Percentiles rank a stretch among this genome's conserved stretches.
Evolutionary conservation across 2,113 vertebrate species (phyloP).

Genomic region (Herpetotheres cachinnans): DNA sequence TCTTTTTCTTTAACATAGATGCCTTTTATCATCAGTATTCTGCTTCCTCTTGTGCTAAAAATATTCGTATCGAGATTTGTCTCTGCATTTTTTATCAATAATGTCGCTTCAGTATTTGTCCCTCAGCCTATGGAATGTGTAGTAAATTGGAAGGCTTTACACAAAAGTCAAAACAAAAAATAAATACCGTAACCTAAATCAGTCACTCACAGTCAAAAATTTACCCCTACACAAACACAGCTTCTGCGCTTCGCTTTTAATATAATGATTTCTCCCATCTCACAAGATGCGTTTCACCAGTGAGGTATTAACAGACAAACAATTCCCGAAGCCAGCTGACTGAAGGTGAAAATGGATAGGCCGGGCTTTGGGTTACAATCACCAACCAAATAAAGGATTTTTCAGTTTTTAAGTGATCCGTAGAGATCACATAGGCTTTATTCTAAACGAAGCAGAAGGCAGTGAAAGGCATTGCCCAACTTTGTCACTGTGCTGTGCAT

Average conservation of each 20-base stretch:
- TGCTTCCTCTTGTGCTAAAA: background rate
- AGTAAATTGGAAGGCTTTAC: background rate
- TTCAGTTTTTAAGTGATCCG: background rate
- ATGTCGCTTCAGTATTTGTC: background rate
- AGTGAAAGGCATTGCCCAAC: background rate
- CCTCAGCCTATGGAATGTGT: background rate
- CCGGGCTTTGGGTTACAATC: background rate
- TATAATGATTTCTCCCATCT: background rate
- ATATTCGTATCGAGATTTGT: background rate
- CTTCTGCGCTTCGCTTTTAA: background rate
- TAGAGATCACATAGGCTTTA: background rate
- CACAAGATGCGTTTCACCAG: background rate
- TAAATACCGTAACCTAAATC: background rate
- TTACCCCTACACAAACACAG: background rate
- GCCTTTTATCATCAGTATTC: background rate
- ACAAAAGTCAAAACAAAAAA: background rate
- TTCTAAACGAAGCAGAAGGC: background rate
- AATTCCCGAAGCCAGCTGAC: background rate
- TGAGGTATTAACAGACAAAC: background rate
- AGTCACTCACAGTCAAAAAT: background rate
- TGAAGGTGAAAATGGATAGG: background rate
- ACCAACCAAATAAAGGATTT: background rate
- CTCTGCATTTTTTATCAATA: slow-evolving; percentile 7
- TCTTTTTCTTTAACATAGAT: background rate
- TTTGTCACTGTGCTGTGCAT: background rate